Evolutionary conservation across 2,797 vertebrate genomes (phyloP), one percentile per base, ranked within the genome.

Genomic region (Rallus crepitans): DNA sequence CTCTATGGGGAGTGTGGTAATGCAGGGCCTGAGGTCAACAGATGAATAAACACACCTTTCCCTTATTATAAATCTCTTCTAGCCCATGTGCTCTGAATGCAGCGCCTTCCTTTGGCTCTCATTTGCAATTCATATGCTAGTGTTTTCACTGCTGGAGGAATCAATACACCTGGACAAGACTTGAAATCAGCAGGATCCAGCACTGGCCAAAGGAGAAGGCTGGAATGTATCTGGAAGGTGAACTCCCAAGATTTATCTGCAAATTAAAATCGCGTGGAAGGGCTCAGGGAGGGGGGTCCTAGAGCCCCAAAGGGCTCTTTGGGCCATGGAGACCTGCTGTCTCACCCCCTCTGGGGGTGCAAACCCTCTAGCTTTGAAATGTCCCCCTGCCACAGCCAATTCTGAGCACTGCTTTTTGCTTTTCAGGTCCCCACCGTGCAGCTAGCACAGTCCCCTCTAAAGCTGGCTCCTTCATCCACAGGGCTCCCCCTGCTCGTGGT

Each of bases 151-250:
- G 81, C 75, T 87, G 91, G 7, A n/a, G 42, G 81, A 63, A 97
- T 92, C 94, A 82, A 91, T 94, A 77, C 48, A 77, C 75, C 81
- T 84, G 85, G 84, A 28, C 66, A 59, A 24, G 87, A 33, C 42
- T 59, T 31, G 75, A 59, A 73, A 85, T 39, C 81, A 85, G 70
- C 84, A 84, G 83, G 21, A 71, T 14, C n/a, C 87, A 52, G 63
- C 4, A 31, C 19, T 61, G 59, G 16, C 33, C 21, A 1, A 27
- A 87, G 71, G 28, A 72, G 21, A 28, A 6, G n/a, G 27, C 20
- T 69, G 70, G 60, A 11, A 79, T 89, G 89, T 69, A 72, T 85
- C 69, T 33, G 7, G 35, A 56, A 82, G 42, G 75, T 68, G 83
- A 92, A 57, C 40, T 81, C 37, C 9, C 5, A 25, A 16, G 25